Base-by-base conservation (phyloP, 2,113 vertebrate genomes). In the Colius striatus region DNA sequence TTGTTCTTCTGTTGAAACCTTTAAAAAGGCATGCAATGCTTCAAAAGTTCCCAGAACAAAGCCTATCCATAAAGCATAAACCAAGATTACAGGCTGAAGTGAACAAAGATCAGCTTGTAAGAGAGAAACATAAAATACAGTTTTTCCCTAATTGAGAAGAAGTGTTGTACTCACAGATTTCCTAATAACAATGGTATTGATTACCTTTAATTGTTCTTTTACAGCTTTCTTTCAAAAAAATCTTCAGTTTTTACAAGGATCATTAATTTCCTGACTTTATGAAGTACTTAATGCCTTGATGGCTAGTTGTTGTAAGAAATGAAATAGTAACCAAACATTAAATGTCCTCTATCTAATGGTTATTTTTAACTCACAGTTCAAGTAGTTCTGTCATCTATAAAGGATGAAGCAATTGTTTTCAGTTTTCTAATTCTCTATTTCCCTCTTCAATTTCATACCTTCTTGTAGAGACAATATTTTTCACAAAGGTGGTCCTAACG, bases 21-120 rank as follows among this genome's bases (percentile, higher is more conserved):
- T 94, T 70, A 94, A 93, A 87, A 96, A 63, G 73, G 81, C 91
- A 63, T 80, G 93, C 90, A 91, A n/a, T 62, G 78, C 85, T 96
- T 94, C 72, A 80, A 84, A 96, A 96, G 86, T 67, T 94, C 19
- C 19, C 84, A 93, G 95, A 97, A 96, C 93, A 97, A 97, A 97
- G 96, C 75, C 81, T 67, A 93, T 79, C 88, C 67, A 70, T 96
- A 96, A 95, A 95, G 91, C 80, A 90, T 67, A 87, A 90, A 91
- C 94, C 78, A 94, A 96, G 87, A 95, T 95, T 95, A 89, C 61
- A 96, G 93, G 63, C 45, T 88, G 83, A 61, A 96, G 57, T 41
- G 96, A 94, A 85, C 85, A 97, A 94, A 94, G 93, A 96, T 95
- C 68, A 94, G 77, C 66, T 92, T 93, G 84, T 34, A 78, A 70